Conservation (phyloP, 2,797 vertebrate genomes). For the Thunnus albacares region DNA sequence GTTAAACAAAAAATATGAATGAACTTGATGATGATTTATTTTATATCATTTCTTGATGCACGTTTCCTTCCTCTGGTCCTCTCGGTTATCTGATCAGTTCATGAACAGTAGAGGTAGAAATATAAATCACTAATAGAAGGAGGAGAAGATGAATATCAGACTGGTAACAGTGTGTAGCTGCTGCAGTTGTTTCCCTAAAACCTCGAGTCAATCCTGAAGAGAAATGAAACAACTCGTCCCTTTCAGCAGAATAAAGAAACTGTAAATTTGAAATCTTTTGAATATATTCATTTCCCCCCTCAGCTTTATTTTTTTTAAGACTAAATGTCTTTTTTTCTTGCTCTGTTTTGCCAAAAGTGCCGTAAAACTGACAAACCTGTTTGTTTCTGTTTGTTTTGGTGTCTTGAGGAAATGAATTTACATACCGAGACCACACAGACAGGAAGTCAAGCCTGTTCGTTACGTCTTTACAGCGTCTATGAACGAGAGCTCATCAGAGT, state of each 20-base stretch:
- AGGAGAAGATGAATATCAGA: not conserved
- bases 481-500: too few species aligned
- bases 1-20: too few species aligned
- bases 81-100: too few species aligned
- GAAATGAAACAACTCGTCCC: not conserved
- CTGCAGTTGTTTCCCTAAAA: slow-evolving; percentile 16
- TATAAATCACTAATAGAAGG: not conserved
- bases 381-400: slow-evolving; percentile 1
- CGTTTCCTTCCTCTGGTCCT: too few species aligned
- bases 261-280: slow-evolving; percentile 32
- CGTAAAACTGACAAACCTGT: slow-evolving; percentile 15
- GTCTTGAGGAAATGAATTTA: slow-evolving; percentile 7
- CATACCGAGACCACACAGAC: not conserved
- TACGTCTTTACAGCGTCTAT: not conserved
- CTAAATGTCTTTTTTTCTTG: not conserved
- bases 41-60: too few species aligned
- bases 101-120: not conserved
- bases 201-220: slow-evolving; percentile 20
- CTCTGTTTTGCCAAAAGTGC: not conserved
- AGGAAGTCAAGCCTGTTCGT: not conserved
- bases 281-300: slow-evolving; percentile 47
- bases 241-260: slow-evolving; percentile 14
- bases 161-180: slow-evolving; percentile 5
- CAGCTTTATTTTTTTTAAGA: slow-evolving; percentile 40
- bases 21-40: too few species aligned